These are phyloP conservation scores for Fragum sueziense DNA, from an alignment of 2,888 invertebrate species.

Conservation along the genomic window DNA sequence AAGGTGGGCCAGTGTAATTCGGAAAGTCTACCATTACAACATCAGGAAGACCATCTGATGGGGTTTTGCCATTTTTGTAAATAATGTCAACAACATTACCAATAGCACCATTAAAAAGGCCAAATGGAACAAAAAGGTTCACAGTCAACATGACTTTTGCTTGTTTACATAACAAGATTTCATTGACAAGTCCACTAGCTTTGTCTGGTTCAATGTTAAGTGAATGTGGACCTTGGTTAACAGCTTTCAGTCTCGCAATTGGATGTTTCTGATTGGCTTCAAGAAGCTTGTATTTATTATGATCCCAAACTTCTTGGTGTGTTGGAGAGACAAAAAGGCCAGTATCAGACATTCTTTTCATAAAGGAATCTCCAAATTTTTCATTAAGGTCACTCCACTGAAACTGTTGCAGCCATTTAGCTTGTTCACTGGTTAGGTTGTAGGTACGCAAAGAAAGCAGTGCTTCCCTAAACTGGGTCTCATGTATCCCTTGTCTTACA, in stretches of 20 bases:
- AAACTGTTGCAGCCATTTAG: constrained; percentile 53
- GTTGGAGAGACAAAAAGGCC: constrained; percentile 53
- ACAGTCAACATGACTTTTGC: constrained; percentile 52
- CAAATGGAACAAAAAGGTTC: constrained; percentile 58
- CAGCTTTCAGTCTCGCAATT: constrained; percentile 45
- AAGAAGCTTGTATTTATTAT: constrained; percentile 36
- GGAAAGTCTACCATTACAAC: constrained; percentile 54
- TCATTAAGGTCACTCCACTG: constrained; percentile 40
- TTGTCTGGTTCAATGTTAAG: constrained; percentile 35
- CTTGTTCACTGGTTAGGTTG: constrained; percentile 23
- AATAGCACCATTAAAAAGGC: constrained; percentile 57
- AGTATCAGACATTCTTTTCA: constrained; percentile 10
- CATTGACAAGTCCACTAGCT: constrained; percentile 2
- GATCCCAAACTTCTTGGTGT: constrained; percentile 48
- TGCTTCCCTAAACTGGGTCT: constrained; percentile 29
- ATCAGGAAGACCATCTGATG: too few species aligned
- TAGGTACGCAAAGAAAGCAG: constrained; percentile 43
- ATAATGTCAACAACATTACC: constrained; percentile 52
- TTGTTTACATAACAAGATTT: constrained; percentile 5
- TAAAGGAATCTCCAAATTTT: too few species aligned
- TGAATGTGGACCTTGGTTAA: constrained; percentile 24
- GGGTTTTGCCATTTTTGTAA: too few species aligned
- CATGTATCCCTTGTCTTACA: constrained; percentile 36
- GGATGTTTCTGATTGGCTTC: constrained; percentile 27
- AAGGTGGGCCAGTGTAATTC: constrained; percentile 61